Base-by-base conservation (phyloP, 2,797 vertebrate species). In the Catostomus latipinnis region DNA sequence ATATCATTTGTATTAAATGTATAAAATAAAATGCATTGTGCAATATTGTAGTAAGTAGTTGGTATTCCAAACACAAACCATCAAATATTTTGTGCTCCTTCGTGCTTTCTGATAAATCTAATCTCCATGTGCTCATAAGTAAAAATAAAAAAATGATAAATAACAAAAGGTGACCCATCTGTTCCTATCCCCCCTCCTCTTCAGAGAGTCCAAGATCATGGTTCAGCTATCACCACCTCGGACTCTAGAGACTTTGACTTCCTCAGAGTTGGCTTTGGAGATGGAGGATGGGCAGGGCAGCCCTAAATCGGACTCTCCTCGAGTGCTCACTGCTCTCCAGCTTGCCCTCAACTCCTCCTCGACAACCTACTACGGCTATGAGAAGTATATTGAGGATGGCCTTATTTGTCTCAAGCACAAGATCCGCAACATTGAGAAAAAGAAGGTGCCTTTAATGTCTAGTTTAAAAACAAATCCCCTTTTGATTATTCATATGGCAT, bases 401-500 rank as follows among this genome's bases (percentile, higher is more conserved):
- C 95, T 98, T 79, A 96, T 98, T 92, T 98, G 97, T 88, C 94
- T 99, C 81, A 97, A 96, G 84, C 96, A 99, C 92, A 99, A 99
- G 90, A 95, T 99, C 60, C 95, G 98, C 82, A 99, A 99, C 91
- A 93, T 99, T 81, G 97, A 99, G 92, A 99, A 99, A 87, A 99
- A 97, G 88, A 99, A 98, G 97, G 98, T 99, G 91, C 76, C 80
- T 13, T 76, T 0, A 7, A 69, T 12, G 34, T 34, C 34, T 34
- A 34, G 34, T 34, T 34, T 34, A 34, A 34, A 22, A 34, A 34
- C 2, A 34, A 34, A 34, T 34, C 34, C 34, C 34, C 34, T 34
- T 34, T 34, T 34, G 34, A 34, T 34, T 34, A 34, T 34, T 34
- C 2, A 34, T 34, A 34, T 34, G 34, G 4, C 34, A 34, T 34